These are phyloP conservation scores for Drymonia ruficornis DNA, from an alignment of 2,888 invertebrate species.

Conservation along the genomic window DNA sequence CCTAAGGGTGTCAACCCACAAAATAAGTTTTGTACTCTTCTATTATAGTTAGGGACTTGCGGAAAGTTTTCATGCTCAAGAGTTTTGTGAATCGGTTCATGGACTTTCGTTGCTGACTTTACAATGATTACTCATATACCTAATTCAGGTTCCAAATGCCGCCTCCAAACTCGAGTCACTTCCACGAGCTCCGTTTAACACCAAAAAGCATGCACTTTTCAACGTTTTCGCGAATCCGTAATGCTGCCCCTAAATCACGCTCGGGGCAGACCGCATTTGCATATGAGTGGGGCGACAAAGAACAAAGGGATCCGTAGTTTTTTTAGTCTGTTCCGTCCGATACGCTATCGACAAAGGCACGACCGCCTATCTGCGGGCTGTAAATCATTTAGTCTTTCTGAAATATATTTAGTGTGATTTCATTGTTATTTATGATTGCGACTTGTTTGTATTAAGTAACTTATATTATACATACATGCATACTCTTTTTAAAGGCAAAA, in stretches of 20 bases:
- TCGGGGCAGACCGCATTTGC: conserved; percentile 67
- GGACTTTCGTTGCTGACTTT: too few relatives aligned
- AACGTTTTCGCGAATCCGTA: conserved; percentile 67
- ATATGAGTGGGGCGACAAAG: conserved; percentile 80
- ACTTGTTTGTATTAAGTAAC: neutral
- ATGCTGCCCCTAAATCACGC: conserved; percentile 74
- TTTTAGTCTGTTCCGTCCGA: conserved; percentile 55
- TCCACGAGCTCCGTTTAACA: conserved; percentile 26
- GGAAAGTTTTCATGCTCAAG: too few relatives aligned
- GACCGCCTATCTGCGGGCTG: conserved; percentile 61
- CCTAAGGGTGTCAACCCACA: too few relatives aligned
- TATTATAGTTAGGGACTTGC: too few relatives aligned
- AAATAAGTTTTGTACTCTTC: too few relatives aligned
- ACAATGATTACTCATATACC: too few relatives aligned
- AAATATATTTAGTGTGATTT: conserved; percentile 30
- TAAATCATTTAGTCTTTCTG: conserved; percentile 64
- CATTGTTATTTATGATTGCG: conserved; percentile 21
- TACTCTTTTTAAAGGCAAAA: too few relatives aligned
- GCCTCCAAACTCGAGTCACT: conserved; percentile 4
- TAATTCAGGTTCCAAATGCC: neutral
- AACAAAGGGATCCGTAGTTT: conserved; percentile 67
- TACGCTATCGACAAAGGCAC: conserved; percentile 69
- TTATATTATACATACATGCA: too few relatives aligned
- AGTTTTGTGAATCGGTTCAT: too few relatives aligned
- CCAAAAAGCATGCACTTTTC: conserved; percentile 56